Conservation (phyloP, 1,140 invertebrate species). For the Pseudomyrmex concolor region DNA sequence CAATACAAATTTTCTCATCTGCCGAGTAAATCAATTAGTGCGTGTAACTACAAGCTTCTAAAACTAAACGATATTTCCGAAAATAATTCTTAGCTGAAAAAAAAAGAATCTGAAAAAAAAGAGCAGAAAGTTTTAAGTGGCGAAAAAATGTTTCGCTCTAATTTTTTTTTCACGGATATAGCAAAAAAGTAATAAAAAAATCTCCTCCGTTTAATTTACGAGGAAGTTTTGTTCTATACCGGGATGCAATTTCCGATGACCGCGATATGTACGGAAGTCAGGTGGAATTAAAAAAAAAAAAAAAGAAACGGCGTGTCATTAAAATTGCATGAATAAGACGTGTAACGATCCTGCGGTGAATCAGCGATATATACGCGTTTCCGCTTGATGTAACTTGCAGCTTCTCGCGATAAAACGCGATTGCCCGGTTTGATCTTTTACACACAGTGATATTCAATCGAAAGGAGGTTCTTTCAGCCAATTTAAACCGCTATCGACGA, state of each 20-base stretch:
- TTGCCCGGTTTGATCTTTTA: background rate
- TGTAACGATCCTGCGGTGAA: constrained; percentile 14
- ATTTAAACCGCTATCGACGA: constrained; percentile 16
- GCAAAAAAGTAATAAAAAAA: background rate
- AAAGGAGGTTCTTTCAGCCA: constrained; percentile 27
- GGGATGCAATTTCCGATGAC: too few relatives aligned
- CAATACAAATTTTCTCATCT: background rate
- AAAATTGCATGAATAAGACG: background rate
- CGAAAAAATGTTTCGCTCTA: background rate
- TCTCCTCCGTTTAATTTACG: background rate
- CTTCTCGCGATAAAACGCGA: background rate
- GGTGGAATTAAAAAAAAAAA: too few relatives aligned
- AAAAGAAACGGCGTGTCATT: background rate
- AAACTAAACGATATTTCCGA: too few relatives aligned
- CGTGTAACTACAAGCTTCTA: background rate
- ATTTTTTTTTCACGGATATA: background rate
- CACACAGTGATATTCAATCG: constrained; percentile 29
- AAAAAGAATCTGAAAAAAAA: too few relatives aligned
- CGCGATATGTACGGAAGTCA: too few relatives aligned
- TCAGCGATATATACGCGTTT: constrained; percentile 8
- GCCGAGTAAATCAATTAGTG: background rate
- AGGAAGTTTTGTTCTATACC: constrained; percentile 3
- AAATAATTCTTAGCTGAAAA: too few relatives aligned
- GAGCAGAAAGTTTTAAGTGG: background rate
- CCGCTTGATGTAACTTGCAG: background rate